Percentiles rank a stretch among this genome's conserved stretches.
Conservation (phyloP, 2,888 invertebrate species). For the Isoperla grammatica region DNA sequence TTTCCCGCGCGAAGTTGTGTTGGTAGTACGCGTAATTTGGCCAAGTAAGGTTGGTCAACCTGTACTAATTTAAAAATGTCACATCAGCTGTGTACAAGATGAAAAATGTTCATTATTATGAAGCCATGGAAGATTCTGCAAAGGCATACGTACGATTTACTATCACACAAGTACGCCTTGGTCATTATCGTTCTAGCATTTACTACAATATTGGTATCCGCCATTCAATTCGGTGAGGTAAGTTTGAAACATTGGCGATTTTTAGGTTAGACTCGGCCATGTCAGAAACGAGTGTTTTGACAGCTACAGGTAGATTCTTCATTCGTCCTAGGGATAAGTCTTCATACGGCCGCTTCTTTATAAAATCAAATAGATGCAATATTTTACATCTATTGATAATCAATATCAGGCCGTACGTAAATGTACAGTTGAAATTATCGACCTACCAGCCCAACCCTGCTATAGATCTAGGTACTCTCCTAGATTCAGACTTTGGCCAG, state of each 20-base stretch:
- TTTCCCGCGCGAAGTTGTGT: too few species aligned
- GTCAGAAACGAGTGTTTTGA: not conserved
- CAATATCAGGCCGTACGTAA: too few species aligned
- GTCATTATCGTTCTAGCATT: conserved; percentile 42
- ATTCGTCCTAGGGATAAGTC: not conserved
- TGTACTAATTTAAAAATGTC: too few species aligned
- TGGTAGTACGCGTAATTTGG: too few species aligned
- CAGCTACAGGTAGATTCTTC: not conserved
- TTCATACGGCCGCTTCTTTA: not conserved
- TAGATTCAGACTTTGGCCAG: too few species aligned
- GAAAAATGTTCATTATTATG: conserved; percentile 35
- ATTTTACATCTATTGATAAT: too few species aligned
- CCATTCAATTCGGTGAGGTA: conserved; percentile 46
- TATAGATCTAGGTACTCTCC: too few species aligned
- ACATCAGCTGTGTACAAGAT: too few species aligned
- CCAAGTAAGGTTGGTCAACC: too few species aligned
- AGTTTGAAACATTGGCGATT: conserved; percentile 28
- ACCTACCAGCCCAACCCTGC: too few species aligned
- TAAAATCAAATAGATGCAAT: too few species aligned
- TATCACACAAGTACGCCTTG: conserved; percentile 45
- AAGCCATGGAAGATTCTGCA: conserved; percentile 45
- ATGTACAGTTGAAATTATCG: too few species aligned
- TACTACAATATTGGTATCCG: conserved; percentile 43
- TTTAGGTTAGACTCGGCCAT: not conserved
- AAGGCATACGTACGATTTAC: conserved; percentile 45